Evolutionary conservation across 2,888 invertebrate species (phyloP), one percentile per base, ranked within the genome.

Genomic region (Corbicula japonica): DNA sequence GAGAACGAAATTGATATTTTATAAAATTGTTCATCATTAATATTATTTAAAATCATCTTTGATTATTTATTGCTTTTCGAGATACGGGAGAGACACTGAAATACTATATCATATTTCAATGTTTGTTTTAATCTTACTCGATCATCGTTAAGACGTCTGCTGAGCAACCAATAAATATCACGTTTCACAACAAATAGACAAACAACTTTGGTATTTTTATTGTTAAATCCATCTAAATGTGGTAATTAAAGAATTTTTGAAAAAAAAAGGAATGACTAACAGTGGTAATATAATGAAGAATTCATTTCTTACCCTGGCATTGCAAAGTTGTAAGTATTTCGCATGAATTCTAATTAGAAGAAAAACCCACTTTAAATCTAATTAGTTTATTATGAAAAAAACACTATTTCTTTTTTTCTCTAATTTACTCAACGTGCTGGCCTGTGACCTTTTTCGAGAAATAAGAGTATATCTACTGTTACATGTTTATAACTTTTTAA

Each of bases 101-200:
- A 23, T 50, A 28, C 23, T 50, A 50, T 50, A 23, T 50, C 28
- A n/a, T 12, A 23, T 23, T 50, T 50, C 28, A 26, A 28, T 23
- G 23, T 23, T 50, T 28, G 6, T 2, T 50, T n/a, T 15, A 23
- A 26, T 23, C 50, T 18, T n/a, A 50, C n/a, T 50, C 28, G 50
- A 50, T 26, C 23, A 50, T 50, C 50, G 28, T 50, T 23, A 50
- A 50, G 6, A 21, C 23, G 6, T 6, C 3, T 50, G 50, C n/a
- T n/a, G 50, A 50, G 23, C 23, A 50, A 50, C 23, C 28, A 23
- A 50, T 50, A 12, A 15, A 50, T 50, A 50, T 50, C 50, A 50
- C 10, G 28, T 50, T 50, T 50, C 50, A 50, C 15, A 50, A 50
- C 50, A 50, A 50, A 50, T n/a, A 4, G 50, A 12, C 23, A 50